These are phyloP conservation scores for Orussus abietinus DNA, from an alignment of 1,140 invertebrate genomes.

Conservation along the genomic window DNA sequence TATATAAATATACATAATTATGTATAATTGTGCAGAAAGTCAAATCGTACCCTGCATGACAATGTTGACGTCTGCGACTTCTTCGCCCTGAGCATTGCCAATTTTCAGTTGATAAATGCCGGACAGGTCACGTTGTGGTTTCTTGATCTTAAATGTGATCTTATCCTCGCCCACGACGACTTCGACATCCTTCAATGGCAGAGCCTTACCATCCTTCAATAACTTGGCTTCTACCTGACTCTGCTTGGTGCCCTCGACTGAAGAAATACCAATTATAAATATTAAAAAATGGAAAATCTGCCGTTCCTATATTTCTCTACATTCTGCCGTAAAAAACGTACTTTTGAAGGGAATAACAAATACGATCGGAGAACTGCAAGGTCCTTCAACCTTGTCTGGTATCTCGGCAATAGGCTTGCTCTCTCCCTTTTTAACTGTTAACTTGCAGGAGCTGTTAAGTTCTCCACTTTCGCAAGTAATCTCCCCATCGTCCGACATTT, in stretches of 20 bases:
- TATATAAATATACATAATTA: conserved; percentile 6
- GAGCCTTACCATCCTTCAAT: conserved; percentile 80
- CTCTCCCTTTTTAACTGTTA: conserved; percentile 81
- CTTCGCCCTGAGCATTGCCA: conserved; percentile 83
- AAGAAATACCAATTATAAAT: conserved; percentile 19
- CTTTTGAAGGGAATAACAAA: conserved; percentile 90
- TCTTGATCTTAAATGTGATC: conserved; percentile 85
- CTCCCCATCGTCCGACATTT: conserved; percentile 80
- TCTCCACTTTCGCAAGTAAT: conserved; percentile 81
- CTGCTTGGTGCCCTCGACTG: conserved; percentile 82
- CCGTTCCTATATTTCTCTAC: background rate
- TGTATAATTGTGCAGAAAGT: conserved; percentile 7
- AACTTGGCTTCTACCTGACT: conserved; percentile 84
- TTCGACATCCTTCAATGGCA: conserved; percentile 85
- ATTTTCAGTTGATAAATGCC: conserved; percentile 85
- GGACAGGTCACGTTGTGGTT: conserved; percentile 74
- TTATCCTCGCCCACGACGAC: conserved; percentile 86
- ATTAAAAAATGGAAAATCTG: conserved; percentile 5
- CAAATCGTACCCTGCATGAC: conserved; percentile 71
- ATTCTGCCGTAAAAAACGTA: conserved; percentile 47
- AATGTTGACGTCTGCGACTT: conserved; percentile 76
- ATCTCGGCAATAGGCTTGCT: conserved; percentile 77
- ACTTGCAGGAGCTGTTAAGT: conserved; percentile 72
- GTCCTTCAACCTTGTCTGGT: conserved; percentile 76
- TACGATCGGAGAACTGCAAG: conserved; percentile 71